Evolutionary conservation across 2,113 vertebrate species (phyloP).

Genomic region (Scophthalmus maximus): DNA sequence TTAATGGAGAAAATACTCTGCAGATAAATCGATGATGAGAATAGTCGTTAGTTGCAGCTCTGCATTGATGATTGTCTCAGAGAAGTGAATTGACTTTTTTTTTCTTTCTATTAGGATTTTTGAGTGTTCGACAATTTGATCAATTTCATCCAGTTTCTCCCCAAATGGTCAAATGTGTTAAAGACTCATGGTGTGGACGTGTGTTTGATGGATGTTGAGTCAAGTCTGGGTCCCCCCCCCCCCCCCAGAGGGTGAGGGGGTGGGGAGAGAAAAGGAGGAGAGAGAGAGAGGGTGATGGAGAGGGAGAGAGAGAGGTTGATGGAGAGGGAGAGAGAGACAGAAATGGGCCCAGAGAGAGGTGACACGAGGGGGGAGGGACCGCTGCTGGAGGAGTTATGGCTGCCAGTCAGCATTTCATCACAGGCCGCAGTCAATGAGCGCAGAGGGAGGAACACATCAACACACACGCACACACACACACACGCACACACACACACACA

Average conservation of each 20-base stretch:
- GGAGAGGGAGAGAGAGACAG: conserved; percentile 6
- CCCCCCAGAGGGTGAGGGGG: no score
- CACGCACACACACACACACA: conserved; percentile 12
- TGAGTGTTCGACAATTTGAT: background rate
- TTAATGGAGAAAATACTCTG: no score
- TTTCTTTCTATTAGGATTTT: no score
- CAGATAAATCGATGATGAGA: no score
- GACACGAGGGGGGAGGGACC: conserved; percentile 21
- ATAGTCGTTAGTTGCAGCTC: no score
- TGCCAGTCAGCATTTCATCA: conserved; percentile 55
- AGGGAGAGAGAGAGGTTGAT: background rate
- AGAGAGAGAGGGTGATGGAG: accelerated
- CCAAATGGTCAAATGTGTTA: background rate
- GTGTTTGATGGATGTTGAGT: no score
- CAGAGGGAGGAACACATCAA: background rate
- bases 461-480: background rate
- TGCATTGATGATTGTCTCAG: no score
- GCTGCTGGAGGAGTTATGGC: conserved; percentile 56
- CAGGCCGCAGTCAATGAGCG: conserved; percentile 26
- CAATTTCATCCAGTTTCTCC: background rate
- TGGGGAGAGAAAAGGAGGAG: background rate
- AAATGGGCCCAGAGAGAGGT: conserved; percentile 27
- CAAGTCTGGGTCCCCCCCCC: no score
- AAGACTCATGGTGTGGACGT: background rate
- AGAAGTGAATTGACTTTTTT: no score